Percentiles rank a stretch among this genome's conserved stretches.
Evolutionary conservation across 2,797 vertebrate genomes (phyloP).

Genomic region (Premnoplex brunnescens): DNA sequence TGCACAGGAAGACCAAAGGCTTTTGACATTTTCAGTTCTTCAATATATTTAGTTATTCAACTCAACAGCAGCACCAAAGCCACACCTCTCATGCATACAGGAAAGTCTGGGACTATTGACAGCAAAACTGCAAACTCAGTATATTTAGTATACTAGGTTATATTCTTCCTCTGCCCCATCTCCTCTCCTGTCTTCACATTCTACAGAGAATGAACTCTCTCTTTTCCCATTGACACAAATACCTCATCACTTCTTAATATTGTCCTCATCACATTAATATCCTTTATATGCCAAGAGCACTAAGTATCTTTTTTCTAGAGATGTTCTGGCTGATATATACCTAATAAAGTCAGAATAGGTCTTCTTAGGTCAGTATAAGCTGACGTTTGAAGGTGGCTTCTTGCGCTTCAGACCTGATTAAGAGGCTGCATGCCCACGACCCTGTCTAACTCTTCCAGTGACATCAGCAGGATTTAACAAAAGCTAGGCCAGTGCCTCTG

Average conservation of each 20-base stretch:
- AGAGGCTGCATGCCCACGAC: not conserved
- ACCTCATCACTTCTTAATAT: not conserved
- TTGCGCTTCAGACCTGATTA: not conserved
- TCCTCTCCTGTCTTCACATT: not conserved
- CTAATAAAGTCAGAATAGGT: not conserved
- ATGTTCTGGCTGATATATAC: not conserved
- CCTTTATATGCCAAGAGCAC: not conserved
- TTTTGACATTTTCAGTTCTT: not conserved
- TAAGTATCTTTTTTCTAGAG: not conserved
- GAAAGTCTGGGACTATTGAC: not conserved
- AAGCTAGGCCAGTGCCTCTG: not conserved
- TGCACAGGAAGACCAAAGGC: not conserved
- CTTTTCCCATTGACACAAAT: not conserved
- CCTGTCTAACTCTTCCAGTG: not conserved
- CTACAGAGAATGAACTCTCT: not conserved
- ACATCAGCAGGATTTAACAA: not conserved
- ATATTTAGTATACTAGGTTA: not conserved
- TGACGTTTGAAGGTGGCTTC: not conserved
- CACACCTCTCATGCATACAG: not conserved
- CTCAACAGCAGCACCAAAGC: not conserved
- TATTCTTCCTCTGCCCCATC: not conserved
- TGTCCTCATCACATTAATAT: not conserved
- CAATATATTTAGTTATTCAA: not conserved
- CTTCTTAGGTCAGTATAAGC: not conserved
- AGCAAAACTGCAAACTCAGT: not conserved